These are phyloP conservation scores for Stenopsyche tienmushanensis DNA, from an alignment of 1,140 invertebrate genomes.

Conservation along the genomic window DNA sequence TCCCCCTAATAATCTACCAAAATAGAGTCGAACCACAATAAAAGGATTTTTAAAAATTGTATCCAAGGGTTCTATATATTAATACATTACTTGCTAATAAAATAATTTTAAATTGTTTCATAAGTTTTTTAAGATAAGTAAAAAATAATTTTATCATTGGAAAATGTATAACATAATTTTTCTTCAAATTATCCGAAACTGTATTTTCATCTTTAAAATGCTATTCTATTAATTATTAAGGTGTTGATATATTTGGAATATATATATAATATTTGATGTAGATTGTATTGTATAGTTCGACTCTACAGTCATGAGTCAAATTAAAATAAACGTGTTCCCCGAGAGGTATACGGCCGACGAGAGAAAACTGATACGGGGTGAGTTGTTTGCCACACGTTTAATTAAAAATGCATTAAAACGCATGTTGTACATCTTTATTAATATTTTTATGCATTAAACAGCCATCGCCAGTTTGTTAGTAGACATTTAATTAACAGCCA, in stretches of 20 bases:
- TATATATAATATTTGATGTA: background rate
- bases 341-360: background rate
- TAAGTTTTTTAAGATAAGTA: no score
- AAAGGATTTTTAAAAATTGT: no score
- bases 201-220: no score
- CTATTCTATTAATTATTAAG: no score
- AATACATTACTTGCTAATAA: no score
- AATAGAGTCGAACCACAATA: no score
- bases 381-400: conserved; percentile 23
- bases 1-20: no score
- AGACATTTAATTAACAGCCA: conserved; percentile 1
- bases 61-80: no score
- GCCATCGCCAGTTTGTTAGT: conserved; percentile 4
- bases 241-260: no score
- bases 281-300: background rate
- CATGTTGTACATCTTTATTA: conserved; percentile 35
- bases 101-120: no score
- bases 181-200: no score
- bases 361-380: conserved; percentile 16
- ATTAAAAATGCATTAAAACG: conserved; percentile 39
- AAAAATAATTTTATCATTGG: no score
- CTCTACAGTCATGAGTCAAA: background rate
- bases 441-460: conserved; percentile 25
- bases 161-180: background rate
- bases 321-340: conserved; percentile 14